Evolutionary conservation across 2,888 invertebrate genomes (phyloP).

Genomic region (Hartigia nigra): DNA sequence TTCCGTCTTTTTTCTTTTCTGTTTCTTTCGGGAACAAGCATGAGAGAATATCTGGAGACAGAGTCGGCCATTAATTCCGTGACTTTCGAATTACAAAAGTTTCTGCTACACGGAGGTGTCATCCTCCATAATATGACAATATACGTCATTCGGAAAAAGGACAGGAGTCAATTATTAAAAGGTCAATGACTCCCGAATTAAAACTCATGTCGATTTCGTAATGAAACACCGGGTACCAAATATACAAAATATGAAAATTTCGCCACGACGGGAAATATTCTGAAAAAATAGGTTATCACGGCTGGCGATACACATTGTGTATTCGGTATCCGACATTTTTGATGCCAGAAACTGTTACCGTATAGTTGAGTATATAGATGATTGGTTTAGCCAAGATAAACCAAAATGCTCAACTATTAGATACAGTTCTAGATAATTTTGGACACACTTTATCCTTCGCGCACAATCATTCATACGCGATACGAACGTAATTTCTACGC

Average conservation of each 20-base stretch:
- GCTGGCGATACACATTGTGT: constrained; percentile 32
- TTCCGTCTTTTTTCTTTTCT: background rate
- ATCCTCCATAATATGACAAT: background rate
- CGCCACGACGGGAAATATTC: constrained; percentile 34
- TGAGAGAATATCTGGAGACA: background rate
- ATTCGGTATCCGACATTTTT: constrained; percentile 25
- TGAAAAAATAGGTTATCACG: constrained; percentile 40
- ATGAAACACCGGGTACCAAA: constrained; percentile 24
- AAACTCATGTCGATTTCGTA: background rate
- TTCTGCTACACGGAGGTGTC: background rate
- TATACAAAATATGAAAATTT: constrained; percentile 32
- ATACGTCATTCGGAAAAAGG: background rate
- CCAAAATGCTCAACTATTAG: background rate
- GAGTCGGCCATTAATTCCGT: background rate
- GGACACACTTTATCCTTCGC: background rate
- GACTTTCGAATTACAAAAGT: constrained; percentile 1
- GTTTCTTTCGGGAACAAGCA: background rate
- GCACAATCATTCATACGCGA: background rate
- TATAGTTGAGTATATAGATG: background rate
- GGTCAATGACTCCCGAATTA: background rate
- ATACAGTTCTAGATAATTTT: background rate
- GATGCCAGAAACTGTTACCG: constrained; percentile 22
- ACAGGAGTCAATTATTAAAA: background rate
- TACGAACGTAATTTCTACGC: background rate
- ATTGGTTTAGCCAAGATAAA: background rate